Evolutionary conservation across 2,113 vertebrate genomes (phyloP), one percentile per base, ranked within the genome.

Genomic region (Halichoeres trimaculatus): DNA sequence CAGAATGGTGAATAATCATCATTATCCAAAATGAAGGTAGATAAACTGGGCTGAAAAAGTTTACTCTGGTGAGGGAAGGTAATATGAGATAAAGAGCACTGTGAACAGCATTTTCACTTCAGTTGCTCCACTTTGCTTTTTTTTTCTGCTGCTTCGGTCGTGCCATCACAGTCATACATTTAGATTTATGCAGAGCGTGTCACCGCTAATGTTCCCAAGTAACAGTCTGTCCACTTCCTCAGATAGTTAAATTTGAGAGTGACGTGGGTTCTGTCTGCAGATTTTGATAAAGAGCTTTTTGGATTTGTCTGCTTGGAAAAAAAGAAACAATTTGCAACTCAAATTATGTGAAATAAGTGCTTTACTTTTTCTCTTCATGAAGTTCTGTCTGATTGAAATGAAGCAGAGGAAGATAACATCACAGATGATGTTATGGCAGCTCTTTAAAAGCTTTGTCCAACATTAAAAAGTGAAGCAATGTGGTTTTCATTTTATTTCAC

Each of bases 11-110:
- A 14, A 41, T 13, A 41, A 14, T 30, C 30, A 16, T 23, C 43
- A 51, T 73, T 56, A 64, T 74, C 30, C 51, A 51, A 50, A 76
- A 19, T 40, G 0, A 59, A 23, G 16, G 54, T 20, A 23, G 48
- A 56, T 35, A 19, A 59, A 20, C 48, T 47, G 12, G 45, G 30
- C 30, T n/a, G 8, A 66, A 47, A 52, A 12, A 41, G 43, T 17
- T 56, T 12, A 40, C 70, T 57, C 22, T 20, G 11, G 8, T 40
- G 45, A 16, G 54, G 13, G 8, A 54, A 26, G 41, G 23, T 50
- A 40, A 41, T 41, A 17, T 36, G 45, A 70, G 17, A 38, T 48
- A 59, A 66, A 59, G n/a, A 61, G 5, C 12, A 22, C 72, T 6
- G 6, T 30, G 3, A 30, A 30, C 35, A 20, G 51, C 47, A 40